phyloP scores from a whole-genome alignment of 2,113 vertebrate species.

The Calypte anna region DNA sequence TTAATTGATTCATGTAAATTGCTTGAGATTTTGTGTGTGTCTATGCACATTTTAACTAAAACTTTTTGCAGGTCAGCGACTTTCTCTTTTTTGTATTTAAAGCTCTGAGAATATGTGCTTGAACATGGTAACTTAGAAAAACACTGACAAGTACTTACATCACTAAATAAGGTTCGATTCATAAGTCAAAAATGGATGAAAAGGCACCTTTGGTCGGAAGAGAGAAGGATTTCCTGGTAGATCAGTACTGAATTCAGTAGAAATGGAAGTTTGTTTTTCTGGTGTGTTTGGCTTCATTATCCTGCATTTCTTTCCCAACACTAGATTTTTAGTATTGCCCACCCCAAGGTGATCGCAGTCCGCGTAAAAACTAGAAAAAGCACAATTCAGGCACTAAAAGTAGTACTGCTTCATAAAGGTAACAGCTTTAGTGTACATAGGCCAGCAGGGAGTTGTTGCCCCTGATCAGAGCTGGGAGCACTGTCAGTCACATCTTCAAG shows the following conservation, averaged over 20 bases:
- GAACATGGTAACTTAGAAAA: neutral
- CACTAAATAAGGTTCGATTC: neutral
- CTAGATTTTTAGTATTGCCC: neutral
- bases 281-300: neutral
- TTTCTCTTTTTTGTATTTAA: neutral
- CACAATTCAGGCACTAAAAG: neutral
- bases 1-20: conserved; percentile 35
- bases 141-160: neutral
- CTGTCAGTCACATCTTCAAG: neutral
- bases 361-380: neutral
- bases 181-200: neutral
- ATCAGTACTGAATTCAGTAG: neutral
- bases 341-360: neutral
- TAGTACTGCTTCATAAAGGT: neutral
- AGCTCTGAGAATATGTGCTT: neutral
- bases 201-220: neutral
- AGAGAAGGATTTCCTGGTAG: neutral
- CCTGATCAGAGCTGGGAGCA: neutral
- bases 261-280: neutral
- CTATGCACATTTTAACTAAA: neutral
- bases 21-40: neutral
- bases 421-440: neutral
- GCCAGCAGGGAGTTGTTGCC: neutral
- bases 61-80: neutral
- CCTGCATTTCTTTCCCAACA: neutral